Evolutionary conservation across 2,888 invertebrate species (phyloP), one percentile per base, ranked within the genome.

Genomic region (Azorinus chamasolen): DNA sequence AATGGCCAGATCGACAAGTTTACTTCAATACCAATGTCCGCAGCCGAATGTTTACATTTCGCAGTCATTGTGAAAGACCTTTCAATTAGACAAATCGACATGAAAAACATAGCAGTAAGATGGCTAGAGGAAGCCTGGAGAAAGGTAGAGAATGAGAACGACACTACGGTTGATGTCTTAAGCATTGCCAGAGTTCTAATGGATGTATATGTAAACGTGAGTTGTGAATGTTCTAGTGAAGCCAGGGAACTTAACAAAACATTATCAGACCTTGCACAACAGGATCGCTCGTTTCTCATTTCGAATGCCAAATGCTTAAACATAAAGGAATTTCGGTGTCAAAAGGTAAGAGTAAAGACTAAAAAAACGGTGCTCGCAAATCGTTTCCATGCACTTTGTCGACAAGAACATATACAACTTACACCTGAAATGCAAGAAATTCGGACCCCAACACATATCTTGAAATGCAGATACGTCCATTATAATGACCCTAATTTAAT

Each of bases 321-420:
- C 10, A 32, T 4, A 32, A 10, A 32, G 10, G 32, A 32, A 32
- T 10, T 4, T 4, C 5, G 4, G 4, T 32, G 32, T 10, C 32
- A 32, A 10, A 32, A 4, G 10, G 4, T 32, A 32, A 32, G 10
- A 32, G 5, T 6, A 32, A 4, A 4, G 32, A 32, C 32, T 6
- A 32, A 6, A 32, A 32, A 32, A 10, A 4, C 32, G 32, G 32
- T 32, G 32, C 5, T 32, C 4, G 10, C 10, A 4, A 10, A 32
- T 32, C 32, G 37, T 22, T 58, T 58, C 25, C 24, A 58, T 46
- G 58, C 58, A 2, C 37, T 58, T 12, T 58, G 58, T 27, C 58
- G 58, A 3, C 45, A 46, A n/a, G 58, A 58, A 25, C 16, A 43
- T 1, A 46, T 58, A 14, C 1, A 24, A 25, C 43, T 27, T 2